Evolutionary conservation across 2,113 vertebrate genomes (phyloP).

Genomic region (Lathamus discolor): DNA sequence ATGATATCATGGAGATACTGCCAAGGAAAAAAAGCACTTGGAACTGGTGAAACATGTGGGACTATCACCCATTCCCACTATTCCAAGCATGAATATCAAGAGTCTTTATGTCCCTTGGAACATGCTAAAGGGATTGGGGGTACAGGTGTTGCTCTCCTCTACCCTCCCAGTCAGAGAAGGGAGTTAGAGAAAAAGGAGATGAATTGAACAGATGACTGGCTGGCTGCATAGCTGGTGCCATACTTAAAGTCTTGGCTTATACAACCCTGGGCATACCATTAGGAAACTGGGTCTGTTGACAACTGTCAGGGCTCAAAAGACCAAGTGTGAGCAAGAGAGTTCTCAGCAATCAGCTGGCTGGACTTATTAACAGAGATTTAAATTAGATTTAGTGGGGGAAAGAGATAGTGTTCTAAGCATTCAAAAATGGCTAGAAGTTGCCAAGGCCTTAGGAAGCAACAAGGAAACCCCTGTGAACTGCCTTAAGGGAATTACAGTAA

Average conservation of each 20-base stretch:
- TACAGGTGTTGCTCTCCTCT: not conserved
- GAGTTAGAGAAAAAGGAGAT: not conserved
- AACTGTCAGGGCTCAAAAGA: not conserved
- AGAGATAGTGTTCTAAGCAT: not conserved
- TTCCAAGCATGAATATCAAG: not conserved
- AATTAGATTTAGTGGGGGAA: not conserved
- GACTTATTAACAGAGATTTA: not conserved
- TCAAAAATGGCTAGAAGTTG: not conserved
- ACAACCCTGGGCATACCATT: not conserved
- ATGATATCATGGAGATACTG: not conserved
- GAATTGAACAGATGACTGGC: not conserved
- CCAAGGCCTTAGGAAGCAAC: not conserved
- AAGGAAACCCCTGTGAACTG: not conserved
- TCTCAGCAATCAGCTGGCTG: not conserved
- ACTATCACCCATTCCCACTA: not conserved
- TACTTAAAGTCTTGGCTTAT: not conserved
- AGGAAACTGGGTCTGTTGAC: not conserved
- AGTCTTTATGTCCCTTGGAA: not conserved
- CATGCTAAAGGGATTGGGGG: not conserved
- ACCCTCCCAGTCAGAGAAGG: not conserved
- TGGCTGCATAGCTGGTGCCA: not conserved
- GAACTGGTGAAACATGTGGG: fast-evolving
- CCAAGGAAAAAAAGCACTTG: not conserved
- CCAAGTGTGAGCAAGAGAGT: not conserved
- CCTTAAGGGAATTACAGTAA: not conserved